Percentiles rank a stretch among this genome's conserved stretches.
Evolutionary conservation across 1,140 invertebrate genomes (phyloP).

Genomic region (Nixonia krombeini): DNA sequence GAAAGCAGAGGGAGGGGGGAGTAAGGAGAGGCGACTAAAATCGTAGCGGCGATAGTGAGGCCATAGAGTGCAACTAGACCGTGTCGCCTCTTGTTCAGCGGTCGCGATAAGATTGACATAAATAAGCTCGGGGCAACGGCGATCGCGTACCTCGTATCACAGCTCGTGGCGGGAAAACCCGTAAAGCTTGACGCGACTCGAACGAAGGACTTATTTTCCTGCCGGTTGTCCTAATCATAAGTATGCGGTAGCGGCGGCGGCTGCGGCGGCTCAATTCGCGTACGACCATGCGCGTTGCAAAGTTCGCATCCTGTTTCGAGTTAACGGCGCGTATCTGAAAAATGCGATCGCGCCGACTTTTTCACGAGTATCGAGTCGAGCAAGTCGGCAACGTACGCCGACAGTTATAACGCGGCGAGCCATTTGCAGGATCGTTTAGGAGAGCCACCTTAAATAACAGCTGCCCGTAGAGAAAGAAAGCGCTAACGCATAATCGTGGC

Average conservation of each 20-base stretch:
- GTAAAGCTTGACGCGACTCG: conserved; percentile 25
- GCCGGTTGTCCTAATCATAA: not conserved
- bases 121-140: conserved; percentile 10
- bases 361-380: conserved; percentile 26
- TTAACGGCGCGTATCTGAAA: conserved; percentile 53
- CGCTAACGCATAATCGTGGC: conserved; percentile 52
- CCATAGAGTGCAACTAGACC: conserved; percentile 28
- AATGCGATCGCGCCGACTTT: conserved; percentile 44
- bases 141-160: not conserved
- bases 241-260: no score
- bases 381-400: conserved; percentile 40
- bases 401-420: conserved; percentile 54
- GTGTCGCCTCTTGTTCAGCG: conserved; percentile 34
- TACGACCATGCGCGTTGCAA: conserved; percentile 34
- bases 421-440: conserved; percentile 56
- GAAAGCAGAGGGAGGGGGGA: no score
- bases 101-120: conserved; percentile 22
- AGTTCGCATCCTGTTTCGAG: conserved; percentile 45
- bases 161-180: conserved; percentile 1
- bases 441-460: conserved; percentile 53
- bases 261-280: conserved; percentile 23
- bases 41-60: conserved; percentile 6
- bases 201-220: not conserved
- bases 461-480: conserved; percentile 45
- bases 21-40: no score